Evolutionary conservation across 2,888 invertebrate species (phyloP).

Genomic region (Sphaerophoria rueppellii): DNA sequence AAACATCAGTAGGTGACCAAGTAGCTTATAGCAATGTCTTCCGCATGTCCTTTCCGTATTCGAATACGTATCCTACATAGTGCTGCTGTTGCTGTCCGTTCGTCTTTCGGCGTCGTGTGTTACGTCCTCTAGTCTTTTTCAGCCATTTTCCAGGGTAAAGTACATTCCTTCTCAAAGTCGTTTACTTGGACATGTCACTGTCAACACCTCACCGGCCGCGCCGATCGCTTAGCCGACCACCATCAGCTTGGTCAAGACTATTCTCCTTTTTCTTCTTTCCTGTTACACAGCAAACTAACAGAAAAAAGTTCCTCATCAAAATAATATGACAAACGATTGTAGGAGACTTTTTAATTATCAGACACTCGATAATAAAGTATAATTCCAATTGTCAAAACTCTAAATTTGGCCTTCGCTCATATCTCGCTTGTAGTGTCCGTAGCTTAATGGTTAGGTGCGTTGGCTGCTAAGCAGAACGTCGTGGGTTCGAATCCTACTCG

Average conservation of each 20-base stretch:
- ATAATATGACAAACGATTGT: slow-evolving; percentile 1
- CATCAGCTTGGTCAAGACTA: slow-evolving; percentile 39
- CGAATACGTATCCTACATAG: slow-evolving; percentile 45
- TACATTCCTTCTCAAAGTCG: slow-evolving; percentile 1
- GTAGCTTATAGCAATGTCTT: slow-evolving; percentile 42
- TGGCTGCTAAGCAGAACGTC: too few species aligned
- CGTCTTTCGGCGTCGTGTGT: slow-evolving; percentile 1
- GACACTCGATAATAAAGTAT: slow-evolving; percentile 67
- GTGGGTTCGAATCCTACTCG: too few species aligned
- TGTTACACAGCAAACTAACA: slow-evolving; percentile 25
- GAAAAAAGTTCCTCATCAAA: slow-evolving; percentile 18
- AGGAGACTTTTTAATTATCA: slow-evolving; percentile 64
- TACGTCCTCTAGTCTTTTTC: slow-evolving; percentile 25
- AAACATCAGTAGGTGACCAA: slow-evolving; percentile 46
- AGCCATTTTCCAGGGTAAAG: slow-evolving; percentile 23
- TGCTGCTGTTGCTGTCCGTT: slow-evolving; percentile 24
- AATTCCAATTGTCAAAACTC: slow-evolving; percentile 69
- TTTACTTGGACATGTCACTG: slow-evolving; percentile 37
- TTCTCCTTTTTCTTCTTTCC: slow-evolving; percentile 35
- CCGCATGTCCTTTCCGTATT: slow-evolving; percentile 57
- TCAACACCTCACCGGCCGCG: too few species aligned
- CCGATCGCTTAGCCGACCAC: background rate
- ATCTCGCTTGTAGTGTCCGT: background rate
- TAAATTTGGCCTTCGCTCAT: slow-evolving; percentile 46
- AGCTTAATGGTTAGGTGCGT: too few species aligned